Evolutionary conservation across 1,140 invertebrate species (phyloP).

Genomic region (Hycleus phaleratus): DNA sequence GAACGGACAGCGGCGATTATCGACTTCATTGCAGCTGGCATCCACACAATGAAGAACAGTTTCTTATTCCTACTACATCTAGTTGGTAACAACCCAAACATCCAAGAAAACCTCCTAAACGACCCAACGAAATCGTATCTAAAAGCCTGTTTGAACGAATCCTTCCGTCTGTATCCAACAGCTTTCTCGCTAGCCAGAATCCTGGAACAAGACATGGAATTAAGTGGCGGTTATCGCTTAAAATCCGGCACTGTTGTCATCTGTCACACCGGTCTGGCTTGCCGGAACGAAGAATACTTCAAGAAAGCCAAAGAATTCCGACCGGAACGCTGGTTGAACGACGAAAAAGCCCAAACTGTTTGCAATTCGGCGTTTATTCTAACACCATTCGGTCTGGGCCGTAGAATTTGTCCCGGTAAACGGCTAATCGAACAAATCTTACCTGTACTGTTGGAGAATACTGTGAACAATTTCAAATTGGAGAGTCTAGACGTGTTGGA

Average conservation of each 20-base stretch:
- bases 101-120: constrained; percentile 65
- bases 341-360: constrained; percentile 39
- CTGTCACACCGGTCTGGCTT: constrained; percentile 77
- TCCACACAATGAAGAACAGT: constrained; percentile 77
- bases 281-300: constrained; percentile 70
- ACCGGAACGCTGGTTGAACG: constrained; percentile 74
- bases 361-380: constrained; percentile 54
- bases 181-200: constrained; percentile 76
- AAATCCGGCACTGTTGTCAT: constrained; percentile 78
- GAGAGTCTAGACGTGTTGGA: constrained; percentile 58
- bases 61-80: constrained; percentile 71
- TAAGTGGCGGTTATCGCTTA: constrained; percentile 63
- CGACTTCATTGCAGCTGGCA: constrained; percentile 79
- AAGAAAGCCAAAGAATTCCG: constrained; percentile 62
- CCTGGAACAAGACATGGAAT: constrained; percentile 63
- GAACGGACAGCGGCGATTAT: constrained; percentile 80
- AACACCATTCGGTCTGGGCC: constrained; percentile 81
- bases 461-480: constrained; percentile 61
- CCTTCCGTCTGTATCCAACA: constrained; percentile 75
- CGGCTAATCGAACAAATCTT: constrained; percentile 72
- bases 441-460: constrained; percentile 65
- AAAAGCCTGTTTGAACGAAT: constrained; percentile 79
- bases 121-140: constrained; percentile 63
- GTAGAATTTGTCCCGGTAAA: constrained; percentile 73
- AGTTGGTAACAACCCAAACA: constrained; percentile 58